phyloP scores from a whole-genome alignment of 1,140 invertebrate species.

The Coptotermes formosanus region DNA sequence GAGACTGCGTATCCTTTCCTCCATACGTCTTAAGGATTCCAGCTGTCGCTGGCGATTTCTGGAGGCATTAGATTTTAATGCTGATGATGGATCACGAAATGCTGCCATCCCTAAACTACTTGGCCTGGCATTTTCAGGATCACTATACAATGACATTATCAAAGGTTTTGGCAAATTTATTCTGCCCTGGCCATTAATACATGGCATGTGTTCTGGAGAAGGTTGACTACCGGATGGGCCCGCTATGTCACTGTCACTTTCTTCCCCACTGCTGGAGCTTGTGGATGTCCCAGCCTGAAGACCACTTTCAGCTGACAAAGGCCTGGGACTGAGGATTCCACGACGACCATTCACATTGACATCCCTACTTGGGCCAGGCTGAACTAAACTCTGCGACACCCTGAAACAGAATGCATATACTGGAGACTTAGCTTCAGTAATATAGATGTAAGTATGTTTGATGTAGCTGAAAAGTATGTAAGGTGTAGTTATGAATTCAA shows the following conservation, averaged over 20 bases:
- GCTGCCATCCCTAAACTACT: slow-evolving; percentile 51
- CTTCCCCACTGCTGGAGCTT: slow-evolving; percentile 34
- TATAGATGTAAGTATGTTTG: too few species aligned
- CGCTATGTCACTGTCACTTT: slow-evolving; percentile 32
- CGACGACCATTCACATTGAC: slow-evolving; percentile 71
- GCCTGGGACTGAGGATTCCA: slow-evolving; percentile 53
- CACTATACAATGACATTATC: background rate
- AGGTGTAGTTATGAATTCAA: too few species aligned
- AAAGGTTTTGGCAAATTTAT: background rate
- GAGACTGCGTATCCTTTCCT: slow-evolving; percentile 52
- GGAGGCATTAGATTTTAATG: slow-evolving; percentile 46
- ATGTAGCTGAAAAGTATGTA: too few species aligned
- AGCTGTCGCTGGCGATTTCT: slow-evolving; percentile 59
- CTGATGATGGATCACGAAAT: slow-evolving; percentile 54
- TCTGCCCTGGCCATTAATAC: background rate
- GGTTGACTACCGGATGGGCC: background rate
- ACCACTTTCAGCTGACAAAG: background rate
- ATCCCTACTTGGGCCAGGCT: slow-evolving; percentile 54
- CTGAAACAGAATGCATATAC: slow-evolving; percentile 27
- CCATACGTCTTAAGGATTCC: slow-evolving; percentile 60
- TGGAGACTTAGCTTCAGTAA: too few species aligned
- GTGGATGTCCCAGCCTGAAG: background rate
- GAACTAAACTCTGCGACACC: background rate
- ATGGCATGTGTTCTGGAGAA: background rate
- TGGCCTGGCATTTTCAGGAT: slow-evolving; percentile 22